A percentile compares a stretch with the other conserved stretches of the same genome.
phyloP scores from a whole-genome alignment of 2,888 invertebrate species.

The Andrena trimmerana region DNA sequence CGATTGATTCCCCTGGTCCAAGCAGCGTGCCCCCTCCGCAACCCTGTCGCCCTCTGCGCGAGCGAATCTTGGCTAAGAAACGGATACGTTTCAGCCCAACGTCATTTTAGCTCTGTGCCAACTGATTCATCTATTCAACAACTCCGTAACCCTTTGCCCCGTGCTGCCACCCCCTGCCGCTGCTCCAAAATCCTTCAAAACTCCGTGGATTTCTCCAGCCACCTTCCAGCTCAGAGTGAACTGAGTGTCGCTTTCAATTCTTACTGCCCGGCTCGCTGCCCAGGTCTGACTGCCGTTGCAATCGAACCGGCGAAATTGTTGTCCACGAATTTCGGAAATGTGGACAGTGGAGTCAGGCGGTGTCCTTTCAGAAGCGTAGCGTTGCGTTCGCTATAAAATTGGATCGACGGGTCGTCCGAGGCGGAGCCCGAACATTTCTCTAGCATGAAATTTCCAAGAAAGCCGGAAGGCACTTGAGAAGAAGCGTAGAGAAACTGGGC shows the following conservation, averaged over 20 bases:
- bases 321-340: not conserved
- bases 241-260: too few relatives aligned
- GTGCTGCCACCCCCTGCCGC: too few relatives aligned
- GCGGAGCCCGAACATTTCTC: slow-evolving; percentile 44
- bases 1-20: slow-evolving; percentile 55
- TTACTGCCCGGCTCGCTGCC: too few relatives aligned
- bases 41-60: slow-evolving; percentile 6
- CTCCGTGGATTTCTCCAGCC: too few relatives aligned
- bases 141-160: too few relatives aligned
- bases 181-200: too few relatives aligned
- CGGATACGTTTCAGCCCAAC: too few relatives aligned
- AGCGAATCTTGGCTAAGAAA: not conserved
- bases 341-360: not conserved
- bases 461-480: slow-evolving; percentile 54
- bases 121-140: too few relatives aligned
- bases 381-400: slow-evolving; percentile 52
- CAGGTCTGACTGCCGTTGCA: not conserved
- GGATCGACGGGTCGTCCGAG: slow-evolving; percentile 35
- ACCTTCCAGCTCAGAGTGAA: too few relatives aligned
- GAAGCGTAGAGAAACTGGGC: slow-evolving; percentile 55
- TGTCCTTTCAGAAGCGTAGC: slow-evolving; percentile 23
- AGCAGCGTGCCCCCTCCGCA: not conserved
- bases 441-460: slow-evolving; percentile 53
- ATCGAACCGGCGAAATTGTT: slow-evolving; percentile 2
- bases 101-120: too few relatives aligned